These are phyloP conservation scores for Diachrysia chrysitis DNA, from an alignment of 2,888 invertebrate genomes.

Conservation along the genomic window DNA sequence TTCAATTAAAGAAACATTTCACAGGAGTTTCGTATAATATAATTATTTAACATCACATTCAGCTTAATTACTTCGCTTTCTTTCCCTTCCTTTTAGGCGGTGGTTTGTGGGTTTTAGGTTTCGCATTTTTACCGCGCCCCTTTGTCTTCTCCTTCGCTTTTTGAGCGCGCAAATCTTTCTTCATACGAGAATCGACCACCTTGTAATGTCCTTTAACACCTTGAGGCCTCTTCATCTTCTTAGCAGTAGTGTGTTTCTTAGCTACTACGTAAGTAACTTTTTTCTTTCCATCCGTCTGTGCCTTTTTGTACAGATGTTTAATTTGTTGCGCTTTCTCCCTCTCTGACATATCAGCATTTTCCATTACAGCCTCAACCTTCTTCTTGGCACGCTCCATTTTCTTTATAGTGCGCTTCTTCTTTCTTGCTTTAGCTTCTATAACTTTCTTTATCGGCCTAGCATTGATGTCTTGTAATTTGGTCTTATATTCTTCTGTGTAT, in stretches of 20 bases:
- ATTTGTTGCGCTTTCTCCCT: constrained; percentile 97
- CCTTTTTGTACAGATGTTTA: constrained; percentile 97
- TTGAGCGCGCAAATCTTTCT: constrained; percentile 95
- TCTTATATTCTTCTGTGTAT: constrained; percentile 95
- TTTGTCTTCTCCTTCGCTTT: constrained; percentile 90
- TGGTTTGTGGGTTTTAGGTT: constrained; percentile 61
- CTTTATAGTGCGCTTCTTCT: constrained; percentile 96
- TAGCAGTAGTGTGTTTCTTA: constrained; percentile 95
- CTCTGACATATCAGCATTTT: constrained; percentile 96
- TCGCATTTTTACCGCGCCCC: constrained; percentile 82
- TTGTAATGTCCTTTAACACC: constrained; percentile 97
- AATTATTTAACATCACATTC: constrained; percentile 13
- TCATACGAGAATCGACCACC: constrained; percentile 98
- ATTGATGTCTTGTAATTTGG: constrained; percentile 95
- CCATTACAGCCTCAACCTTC: constrained; percentile 97
- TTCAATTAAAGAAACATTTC: neutral
- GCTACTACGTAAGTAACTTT: constrained; percentile 98
- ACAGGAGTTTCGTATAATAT: constrained; percentile 8
- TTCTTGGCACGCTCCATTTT: constrained; percentile 98
- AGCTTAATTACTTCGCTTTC: constrained; percentile 71
- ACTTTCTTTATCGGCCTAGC: constrained; percentile 99
- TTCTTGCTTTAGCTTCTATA: constrained; percentile 98
- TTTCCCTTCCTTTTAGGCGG: constrained; percentile 67
- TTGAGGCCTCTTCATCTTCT: constrained; percentile 93
- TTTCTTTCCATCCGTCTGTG: constrained; percentile 94